Base-by-base conservation (phyloP, 2,888 invertebrate genomes). In the Serrognathus titanus region DNA sequence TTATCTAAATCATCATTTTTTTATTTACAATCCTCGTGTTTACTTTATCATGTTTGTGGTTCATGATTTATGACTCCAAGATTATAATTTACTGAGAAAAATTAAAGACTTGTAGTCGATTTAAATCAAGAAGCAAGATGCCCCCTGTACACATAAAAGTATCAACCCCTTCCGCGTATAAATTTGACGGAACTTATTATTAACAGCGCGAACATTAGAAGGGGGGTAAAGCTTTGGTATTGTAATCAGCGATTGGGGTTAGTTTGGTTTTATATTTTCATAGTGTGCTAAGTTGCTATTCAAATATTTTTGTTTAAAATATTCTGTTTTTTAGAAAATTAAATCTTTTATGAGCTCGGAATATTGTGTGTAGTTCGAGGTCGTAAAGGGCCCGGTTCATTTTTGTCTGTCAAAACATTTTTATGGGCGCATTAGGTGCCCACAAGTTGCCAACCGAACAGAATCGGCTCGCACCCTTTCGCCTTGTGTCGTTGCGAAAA, bases 371-470 rank as follows among this genome's bases (percentile, higher is more conserved):
- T 6, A 5, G 16, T 2, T 16, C 16, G 16, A 16, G 16, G 16
- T 16, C 48, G 48, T 49, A 37, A 54, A 51, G 12, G 35, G 35
- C 24, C 13, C 36, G 37, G 38, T 50, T 16, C 51, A 48, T 57
- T 56, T 53, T 46, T 48, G 58, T 51, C 52, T 48, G 51, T 51
- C 50, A 57, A 60, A 59, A 58, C 51, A 55, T 53, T 55, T 54
- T 55, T 50, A 50, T 38, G 58, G 46, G 50, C 58, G 54, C 61
- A 61, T 63, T 58, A 60, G 60, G 58, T 62, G 63, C 63, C 63
- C 63, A 60, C 63, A 63, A 63, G 62, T 61, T 63, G 62, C 63
- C 62, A 63, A 62, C 63, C 38, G 51, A 52, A 62, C 57, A 63
- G 62, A 63, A 60, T 59, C 52, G 52, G 35, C 60, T 63, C 63